Base-by-base conservation (phyloP, 1,140 invertebrate genomes). In the Zophobas morio region DNA sequence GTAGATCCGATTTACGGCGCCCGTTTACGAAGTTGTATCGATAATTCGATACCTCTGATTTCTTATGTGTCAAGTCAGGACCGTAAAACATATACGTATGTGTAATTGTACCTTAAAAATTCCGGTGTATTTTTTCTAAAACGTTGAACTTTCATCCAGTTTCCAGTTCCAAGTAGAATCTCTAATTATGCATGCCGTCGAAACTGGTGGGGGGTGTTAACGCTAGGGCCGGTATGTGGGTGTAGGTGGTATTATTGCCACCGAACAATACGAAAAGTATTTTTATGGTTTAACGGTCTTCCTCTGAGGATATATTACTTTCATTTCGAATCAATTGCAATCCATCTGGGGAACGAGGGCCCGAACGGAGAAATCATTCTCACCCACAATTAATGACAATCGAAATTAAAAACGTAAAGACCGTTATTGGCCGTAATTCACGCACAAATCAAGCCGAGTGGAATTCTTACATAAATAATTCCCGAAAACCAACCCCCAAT, bases 401-500 rank as follows among this genome's bases (percentile, higher is more conserved):
- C 81, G 83, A 83, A 85, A 85, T 85, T 84, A 85, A 85, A 85
- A 84, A 84, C 82, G 80, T 84, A 82, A 85, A 85, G 82, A 81
- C 78, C 78, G 79, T 79, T 82, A 81, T 81, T 82, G 80, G 74
- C 75, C 79, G 72, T 76, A 70, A 80, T 81, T 81, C 42, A n/a
- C 20, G 46, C 37, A 57, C 40, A 74, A 57, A 74, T 74, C 54
- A 57, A 66, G 53, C 53, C 56, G 8, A 56, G 60, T 47, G 46
- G 51, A 72, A 74, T 74, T 74, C 53, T 57, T 60, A 56, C 40
- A 60, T 57, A 74, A 63, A 66, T 66, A 40, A 66, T 66, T 66
- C 39, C 33, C 56, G 34, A 60, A 60, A 60, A 60, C 56, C 5
- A 60, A 36, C 56, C 42, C 42, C 42, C 3, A 46, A 51, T 51